Conservation (phyloP, 2,113 vertebrate species). For the Leptobrachium leishanense region DNA sequence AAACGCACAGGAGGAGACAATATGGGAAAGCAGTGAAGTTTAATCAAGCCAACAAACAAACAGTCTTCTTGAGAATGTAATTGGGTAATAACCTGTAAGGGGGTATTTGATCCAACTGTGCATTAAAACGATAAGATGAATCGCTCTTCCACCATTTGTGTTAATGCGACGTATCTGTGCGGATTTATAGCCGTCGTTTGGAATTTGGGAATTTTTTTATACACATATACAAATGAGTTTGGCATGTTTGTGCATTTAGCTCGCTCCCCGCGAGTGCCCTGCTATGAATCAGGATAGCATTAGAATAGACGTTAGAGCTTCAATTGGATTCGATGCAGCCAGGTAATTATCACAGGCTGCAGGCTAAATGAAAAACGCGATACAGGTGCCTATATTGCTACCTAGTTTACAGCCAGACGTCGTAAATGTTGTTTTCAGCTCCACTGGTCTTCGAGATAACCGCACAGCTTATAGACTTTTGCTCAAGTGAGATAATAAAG, state of each 20-base stretch:
- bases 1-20: not conserved
- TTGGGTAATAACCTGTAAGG: slow-evolving; percentile 16
- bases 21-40: not conserved
- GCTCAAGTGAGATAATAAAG: slow-evolving; percentile 10
- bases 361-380: slow-evolving; percentile 26
- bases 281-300: not conserved
- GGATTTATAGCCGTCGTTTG: not conserved
- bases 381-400: slow-evolving; percentile 24
- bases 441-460: slow-evolving; percentile 28
- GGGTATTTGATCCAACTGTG: not conserved
- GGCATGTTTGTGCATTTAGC: not conserved
- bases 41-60: slow-evolving; percentile 12
- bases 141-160: not conserved
- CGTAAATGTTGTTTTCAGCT: slow-evolving; percentile 34
- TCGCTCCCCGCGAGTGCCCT: not conserved
- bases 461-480: slow-evolving; percentile 7
- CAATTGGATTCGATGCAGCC: slow-evolving; percentile 23
- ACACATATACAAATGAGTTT: slow-evolving; percentile 5
- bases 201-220: not conserved
- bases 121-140: not conserved
- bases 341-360: slow-evolving; percentile 31
- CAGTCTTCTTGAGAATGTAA: slow-evolving; percentile 8
- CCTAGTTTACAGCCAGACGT: slow-evolving; percentile 4
- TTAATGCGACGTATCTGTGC: slow-evolving; percentile 1
- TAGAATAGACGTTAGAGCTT: slow-evolving; percentile 8